These are phyloP conservation scores for Cygnus atratus DNA, from an alignment of 2,113 vertebrate genomes.

Conservation along the genomic window DNA sequence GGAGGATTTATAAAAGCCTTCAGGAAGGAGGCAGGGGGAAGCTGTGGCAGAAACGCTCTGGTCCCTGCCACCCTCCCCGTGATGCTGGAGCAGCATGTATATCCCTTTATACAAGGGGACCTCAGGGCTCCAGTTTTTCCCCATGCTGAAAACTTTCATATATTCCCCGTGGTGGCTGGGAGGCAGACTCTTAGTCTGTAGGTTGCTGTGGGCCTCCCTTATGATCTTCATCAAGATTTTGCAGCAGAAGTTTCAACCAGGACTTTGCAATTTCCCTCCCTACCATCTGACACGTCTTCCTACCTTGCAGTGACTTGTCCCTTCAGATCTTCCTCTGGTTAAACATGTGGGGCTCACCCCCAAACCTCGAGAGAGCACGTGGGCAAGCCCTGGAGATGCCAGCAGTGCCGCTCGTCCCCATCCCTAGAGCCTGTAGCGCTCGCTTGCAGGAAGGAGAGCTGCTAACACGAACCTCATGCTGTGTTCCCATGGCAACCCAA, in stretches of 20 bases:
- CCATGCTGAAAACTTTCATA: not conserved
- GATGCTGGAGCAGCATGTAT: not conserved
- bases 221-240: not conserved
- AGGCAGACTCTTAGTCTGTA: not conserved
- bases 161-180: fast-evolving
- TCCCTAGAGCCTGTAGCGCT: not conserved
- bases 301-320: not conserved
- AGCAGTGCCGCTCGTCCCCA: not conserved
- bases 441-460: not conserved
- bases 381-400: not conserved
- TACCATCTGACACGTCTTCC: not conserved
- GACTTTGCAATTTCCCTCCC: not conserved
- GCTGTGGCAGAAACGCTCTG: not conserved
- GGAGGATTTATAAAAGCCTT: not conserved
- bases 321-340: not conserved
- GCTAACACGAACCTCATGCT: not conserved
- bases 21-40: not conserved
- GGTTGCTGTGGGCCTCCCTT: not conserved
- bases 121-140: fast-evolving
- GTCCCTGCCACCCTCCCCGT: not conserved
- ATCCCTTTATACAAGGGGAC: too few relatives aligned
- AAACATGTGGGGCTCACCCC: not conserved
- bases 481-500: slow-evolving; percentile 54
- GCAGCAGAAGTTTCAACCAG: not conserved
- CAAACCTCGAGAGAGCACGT: fast-evolving